Evolutionary conservation across 2,113 vertebrate genomes (phyloP).

Genomic region (Hystrix brachyura): DNA sequence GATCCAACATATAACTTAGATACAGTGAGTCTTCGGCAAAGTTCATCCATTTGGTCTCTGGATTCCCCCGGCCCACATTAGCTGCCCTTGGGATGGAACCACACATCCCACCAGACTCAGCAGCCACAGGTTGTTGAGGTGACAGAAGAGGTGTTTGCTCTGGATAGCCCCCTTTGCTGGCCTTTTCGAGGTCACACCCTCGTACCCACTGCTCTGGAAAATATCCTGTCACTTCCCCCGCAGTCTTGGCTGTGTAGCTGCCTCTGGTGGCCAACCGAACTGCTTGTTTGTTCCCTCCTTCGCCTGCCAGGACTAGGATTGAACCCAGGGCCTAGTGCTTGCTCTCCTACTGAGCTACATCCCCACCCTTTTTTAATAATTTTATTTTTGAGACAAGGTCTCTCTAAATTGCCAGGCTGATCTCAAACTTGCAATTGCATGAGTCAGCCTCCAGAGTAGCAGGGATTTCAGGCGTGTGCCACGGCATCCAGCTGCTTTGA

Average conservation of each 20-base stretch:
- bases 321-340: background rate
- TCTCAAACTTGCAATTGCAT: background rate
- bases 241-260: background rate
- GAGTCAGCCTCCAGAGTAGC: background rate
- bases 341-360: background rate
- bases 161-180: background rate
- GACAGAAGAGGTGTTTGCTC: background rate
- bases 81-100: background rate
- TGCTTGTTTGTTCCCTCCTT: background rate
- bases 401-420: background rate
- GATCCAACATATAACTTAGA: background rate
- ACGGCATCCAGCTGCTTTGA: background rate
- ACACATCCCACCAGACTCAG: background rate
- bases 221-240: background rate
- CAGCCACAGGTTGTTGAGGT: background rate
- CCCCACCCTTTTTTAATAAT: background rate
- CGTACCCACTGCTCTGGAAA: background rate
- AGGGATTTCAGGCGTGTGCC: background rate
- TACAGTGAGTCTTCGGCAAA: background rate
- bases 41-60: background rate
- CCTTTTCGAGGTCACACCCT: background rate
- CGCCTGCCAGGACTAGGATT: background rate
- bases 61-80: background rate
- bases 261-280: background rate
- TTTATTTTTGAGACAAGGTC: background rate